Evolutionary conservation across 2,113 vertebrate species (phyloP).

Genomic region (Oophaga pumilio): DNA sequence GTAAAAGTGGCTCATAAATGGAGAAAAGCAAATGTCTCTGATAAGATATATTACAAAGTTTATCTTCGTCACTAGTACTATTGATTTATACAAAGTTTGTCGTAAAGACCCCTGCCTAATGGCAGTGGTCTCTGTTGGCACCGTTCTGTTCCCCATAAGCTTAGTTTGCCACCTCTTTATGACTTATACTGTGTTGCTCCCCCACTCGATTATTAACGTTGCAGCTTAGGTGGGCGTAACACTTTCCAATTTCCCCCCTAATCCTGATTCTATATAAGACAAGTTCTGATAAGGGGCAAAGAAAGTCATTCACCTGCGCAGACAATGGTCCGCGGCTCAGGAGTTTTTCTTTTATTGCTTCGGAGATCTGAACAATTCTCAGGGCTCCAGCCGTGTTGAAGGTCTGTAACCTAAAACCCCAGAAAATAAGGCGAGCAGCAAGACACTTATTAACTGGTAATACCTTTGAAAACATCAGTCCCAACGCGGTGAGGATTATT

Average conservation of each 20-base stretch:
- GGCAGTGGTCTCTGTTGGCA: too few species aligned
- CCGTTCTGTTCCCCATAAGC: too few species aligned
- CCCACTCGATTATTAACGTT: too few species aligned
- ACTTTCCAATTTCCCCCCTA: neutral
- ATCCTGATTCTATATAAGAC: neutral
- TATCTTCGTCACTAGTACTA: too few species aligned
- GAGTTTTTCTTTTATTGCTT: neutral
- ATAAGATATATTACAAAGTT: too few species aligned
- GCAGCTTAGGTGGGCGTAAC: neutral
- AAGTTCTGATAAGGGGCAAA: neutral
- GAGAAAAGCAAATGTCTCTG: too few species aligned
- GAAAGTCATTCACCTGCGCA: neutral
- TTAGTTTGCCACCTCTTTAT: neutral
- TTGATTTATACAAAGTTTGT: too few species aligned
- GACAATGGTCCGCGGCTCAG: neutral
- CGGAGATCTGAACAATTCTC: neutral
- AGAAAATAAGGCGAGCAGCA: slow-evolving; percentile 14
- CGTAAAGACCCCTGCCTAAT: too few species aligned
- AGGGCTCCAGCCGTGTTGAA: neutral
- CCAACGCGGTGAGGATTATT: slow-evolving; percentile 18
- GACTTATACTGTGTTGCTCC: neutral
- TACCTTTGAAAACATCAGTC: slow-evolving; percentile 24
- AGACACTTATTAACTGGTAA: slow-evolving; percentile 28
- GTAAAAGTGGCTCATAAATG: too few species aligned
- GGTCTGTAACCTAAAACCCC: slow-evolving; percentile 12